Evolutionary conservation across 2,113 vertebrate species (phyloP).

Genomic region (Apteryx mantelli): DNA sequence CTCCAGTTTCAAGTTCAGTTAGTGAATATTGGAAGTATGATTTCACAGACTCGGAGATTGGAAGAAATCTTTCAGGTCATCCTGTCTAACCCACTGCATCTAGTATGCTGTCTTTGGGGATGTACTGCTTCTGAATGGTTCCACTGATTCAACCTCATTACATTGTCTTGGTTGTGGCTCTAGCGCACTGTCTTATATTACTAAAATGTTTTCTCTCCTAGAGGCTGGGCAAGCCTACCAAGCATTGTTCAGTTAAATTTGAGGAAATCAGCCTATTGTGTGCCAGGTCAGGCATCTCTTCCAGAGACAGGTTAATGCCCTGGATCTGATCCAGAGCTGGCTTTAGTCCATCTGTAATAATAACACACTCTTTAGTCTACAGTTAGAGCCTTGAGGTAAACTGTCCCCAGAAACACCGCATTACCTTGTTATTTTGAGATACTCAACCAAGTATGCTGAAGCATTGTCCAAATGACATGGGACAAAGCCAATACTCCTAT

Average conservation of each 20-base stretch:
- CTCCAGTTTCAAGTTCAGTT: neutral
- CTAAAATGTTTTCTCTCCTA: neutral
- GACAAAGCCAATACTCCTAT: neutral
- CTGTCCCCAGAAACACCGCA: neutral
- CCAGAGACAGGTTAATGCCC: slow-evolving; percentile 14
- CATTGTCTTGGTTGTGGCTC: neutral
- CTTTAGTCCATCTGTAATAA: neutral
- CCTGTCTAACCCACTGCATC: neutral
- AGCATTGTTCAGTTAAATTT: neutral
- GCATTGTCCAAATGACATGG: neutral
- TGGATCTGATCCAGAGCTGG: slow-evolving; percentile 19
- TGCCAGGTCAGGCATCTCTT: neutral
- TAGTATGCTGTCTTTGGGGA: neutral
- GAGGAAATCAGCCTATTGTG: neutral
- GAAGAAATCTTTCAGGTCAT: neutral
- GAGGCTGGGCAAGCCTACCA: neutral
- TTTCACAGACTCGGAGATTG: neutral
- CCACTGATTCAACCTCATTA: neutral
- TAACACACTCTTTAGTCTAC: neutral
- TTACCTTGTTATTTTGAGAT: neutral
- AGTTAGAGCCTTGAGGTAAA: neutral
- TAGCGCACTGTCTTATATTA: neutral
- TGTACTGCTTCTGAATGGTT: neutral
- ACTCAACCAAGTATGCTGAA: neutral
- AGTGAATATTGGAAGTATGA: neutral